Evolutionary conservation across 2,888 invertebrate genomes (phyloP).

Genomic region (Petrophora chlorosata): DNA sequence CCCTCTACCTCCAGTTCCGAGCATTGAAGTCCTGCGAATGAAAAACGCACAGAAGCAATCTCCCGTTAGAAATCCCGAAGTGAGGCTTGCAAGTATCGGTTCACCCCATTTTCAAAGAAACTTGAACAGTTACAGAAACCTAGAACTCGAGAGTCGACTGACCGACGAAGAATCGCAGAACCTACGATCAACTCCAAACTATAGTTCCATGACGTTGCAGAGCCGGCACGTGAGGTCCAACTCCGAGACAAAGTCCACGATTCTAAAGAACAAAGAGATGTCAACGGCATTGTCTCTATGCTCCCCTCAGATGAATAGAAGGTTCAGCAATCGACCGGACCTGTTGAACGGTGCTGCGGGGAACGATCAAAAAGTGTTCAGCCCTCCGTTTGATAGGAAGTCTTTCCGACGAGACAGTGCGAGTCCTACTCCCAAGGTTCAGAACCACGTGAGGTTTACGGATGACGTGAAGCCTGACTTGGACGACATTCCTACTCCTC

Average conservation of each 20-base stretch:
- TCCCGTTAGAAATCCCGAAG: constrained; percentile 71
- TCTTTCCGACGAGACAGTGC: constrained; percentile 59
- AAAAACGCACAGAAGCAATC: constrained; percentile 76
- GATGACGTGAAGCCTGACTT: constrained; percentile 61
- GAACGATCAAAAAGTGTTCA: constrained; percentile 62
- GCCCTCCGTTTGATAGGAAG: constrained; percentile 70
- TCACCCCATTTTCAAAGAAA: constrained; percentile 86
- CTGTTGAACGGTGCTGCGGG: constrained; percentile 72
- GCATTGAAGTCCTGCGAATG: constrained; percentile 84
- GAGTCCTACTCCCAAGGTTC: constrained; percentile 66
- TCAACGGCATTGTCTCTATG: constrained; percentile 75
- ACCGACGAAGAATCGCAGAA: constrained; percentile 63
- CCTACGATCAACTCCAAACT: constrained; percentile 60
- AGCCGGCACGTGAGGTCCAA: constrained; percentile 74
- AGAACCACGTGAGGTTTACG: constrained; percentile 77
- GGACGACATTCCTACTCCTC: constrained; percentile 76
- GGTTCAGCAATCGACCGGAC: constrained; percentile 74
- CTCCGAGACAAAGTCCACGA: constrained; percentile 77
- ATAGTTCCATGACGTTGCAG: constrained; percentile 73
- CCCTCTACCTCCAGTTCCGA: constrained; percentile 88
- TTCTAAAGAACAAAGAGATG: constrained; percentile 75
- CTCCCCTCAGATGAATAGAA: constrained; percentile 82
- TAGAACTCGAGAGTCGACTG: constrained; percentile 77
- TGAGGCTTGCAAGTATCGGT: constrained; percentile 85
- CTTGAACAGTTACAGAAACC: constrained; percentile 82